These are phyloP conservation scores for Taeniopygia guttata DNA, from an alignment of 2,797 vertebrate genomes.

Conservation along the genomic window DNA sequence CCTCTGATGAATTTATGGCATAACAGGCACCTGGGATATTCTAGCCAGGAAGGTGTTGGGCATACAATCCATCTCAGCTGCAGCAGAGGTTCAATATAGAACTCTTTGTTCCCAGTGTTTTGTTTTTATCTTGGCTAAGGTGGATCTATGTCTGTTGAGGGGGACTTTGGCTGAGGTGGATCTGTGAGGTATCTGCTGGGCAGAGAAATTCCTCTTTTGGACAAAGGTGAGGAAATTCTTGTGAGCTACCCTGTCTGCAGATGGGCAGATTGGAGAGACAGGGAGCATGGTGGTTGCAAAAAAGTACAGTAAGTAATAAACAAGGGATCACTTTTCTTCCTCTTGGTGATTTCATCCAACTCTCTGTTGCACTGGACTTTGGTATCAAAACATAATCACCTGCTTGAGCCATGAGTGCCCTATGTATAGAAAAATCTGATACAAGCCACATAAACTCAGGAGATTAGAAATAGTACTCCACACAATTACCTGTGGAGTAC, in stretches of 20 bases:
- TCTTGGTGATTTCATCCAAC: neutral
- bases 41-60: neutral
- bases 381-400: neutral
- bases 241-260: neutral
- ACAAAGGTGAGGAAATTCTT: neutral
- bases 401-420: neutral
- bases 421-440: rapidly evolving
- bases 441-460: neutral
- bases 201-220: neutral
- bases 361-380: neutral
- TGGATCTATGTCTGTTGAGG: neutral
- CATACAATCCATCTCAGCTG: neutral
- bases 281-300: neutral
- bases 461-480: neutral
- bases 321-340: neutral
- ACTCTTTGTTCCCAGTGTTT: neutral
- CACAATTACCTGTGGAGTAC: neutral
- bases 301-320: neutral
- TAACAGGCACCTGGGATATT: neutral
- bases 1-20: neutral
- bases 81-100: neutral
- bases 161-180: neutral
- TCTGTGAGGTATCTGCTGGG: neutral
- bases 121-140: neutral
- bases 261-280: neutral